Evolutionary conservation across 92 coral and sea anemone species (phyloP), one percentile per base, ranked within the genome.

Genomic region (Actinostola sp.): DNA sequence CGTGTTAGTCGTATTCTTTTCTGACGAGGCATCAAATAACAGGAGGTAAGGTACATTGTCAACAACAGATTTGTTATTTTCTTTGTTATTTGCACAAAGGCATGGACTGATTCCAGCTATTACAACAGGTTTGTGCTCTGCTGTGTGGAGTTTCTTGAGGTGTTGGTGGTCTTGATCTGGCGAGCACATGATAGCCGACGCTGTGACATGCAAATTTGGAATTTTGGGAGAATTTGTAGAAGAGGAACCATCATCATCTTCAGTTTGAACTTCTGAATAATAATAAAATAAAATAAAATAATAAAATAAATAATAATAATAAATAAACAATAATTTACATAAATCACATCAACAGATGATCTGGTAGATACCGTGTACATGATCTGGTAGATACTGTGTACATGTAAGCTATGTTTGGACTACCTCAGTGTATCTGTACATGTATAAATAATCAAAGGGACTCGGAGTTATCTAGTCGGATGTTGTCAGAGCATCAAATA

Each of bases 51-150:
- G 86, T 14, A 25, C 38, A 28, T 43, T 52, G 52, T 48, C 62
- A 12, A 64, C 3, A 3, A 24, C 49, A 7, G 41, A 28, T 46
- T 24, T 45, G 11, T 52, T 30, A 51, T 62, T 70, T n/a, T 49
- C 61, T 14, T 24, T 55, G 16, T 34, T 55, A 23, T 39, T 28
- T 36, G 42, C 42, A 36, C 42, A 36, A 12, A 6, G 20, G 34
- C 43, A 60, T n/a, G 60, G 66, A 17, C 61, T 35, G 11, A 86
- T 36, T 10, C 92, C 91, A 38, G 84, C 86, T 45, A 89, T 79
- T 10, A 89, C 68, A 63, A 89, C 87, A 29, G 96, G 86, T 65
- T 82, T 82, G 69, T 88, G 88, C 30, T 69, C 55, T 42, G 38
- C 35, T 0, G 71, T 60, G 48, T 80, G 82, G 8, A 79, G 59